Evolutionary conservation across 2,888 invertebrate species (phyloP), one percentile per base, ranked within the genome.

Genomic region (Hofmannophila pseudospretella): DNA sequence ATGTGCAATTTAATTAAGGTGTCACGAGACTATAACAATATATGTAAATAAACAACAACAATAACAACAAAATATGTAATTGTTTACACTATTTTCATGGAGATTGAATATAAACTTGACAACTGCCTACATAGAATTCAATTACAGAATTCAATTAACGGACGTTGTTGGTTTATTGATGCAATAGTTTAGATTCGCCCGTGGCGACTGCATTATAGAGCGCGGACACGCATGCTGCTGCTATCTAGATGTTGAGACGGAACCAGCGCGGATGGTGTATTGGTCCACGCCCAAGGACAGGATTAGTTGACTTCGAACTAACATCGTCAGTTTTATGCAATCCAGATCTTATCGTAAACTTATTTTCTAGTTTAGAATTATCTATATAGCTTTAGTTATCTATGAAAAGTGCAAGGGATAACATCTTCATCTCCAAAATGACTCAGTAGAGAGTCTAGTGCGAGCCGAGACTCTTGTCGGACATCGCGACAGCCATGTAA

Each of bases 401-500:
- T n/a, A n/a, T n/a, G n/a, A n/a, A n/a, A n/a, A n/a, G n/a, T n/a
- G n/a, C n/a, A n/a, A n/a, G n/a, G n/a, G n/a, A n/a, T n/a, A n/a
- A n/a, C n/a, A 7, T 23, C 23, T 23, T 23, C 11, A 11, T 30
- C 33, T 13, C 5, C 11, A 20, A 14, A 12, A n/a, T 26, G 31
- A 26, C 4, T 36, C 36, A 30, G 16, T 25, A 9, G 12, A 23
- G 11, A 23, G 22, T 29, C 7, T 14, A 39, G 37, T 25, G 28
- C 38, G 30, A 38, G 34, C 27, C 39, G 9, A 29, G 23, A 16
- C 36, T 30, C 32, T 9, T n/a, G 58, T 62, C 60, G 54, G 47
- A 57, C 59, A 51, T 52, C 48, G 62, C 60, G 60, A 64, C 67
- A 58, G 51, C 68, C 67, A 60, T 70, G 74, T 76, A 78, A 77